Conservation (phyloP, 2,888 invertebrate species). For the Eulithis testata region DNA sequence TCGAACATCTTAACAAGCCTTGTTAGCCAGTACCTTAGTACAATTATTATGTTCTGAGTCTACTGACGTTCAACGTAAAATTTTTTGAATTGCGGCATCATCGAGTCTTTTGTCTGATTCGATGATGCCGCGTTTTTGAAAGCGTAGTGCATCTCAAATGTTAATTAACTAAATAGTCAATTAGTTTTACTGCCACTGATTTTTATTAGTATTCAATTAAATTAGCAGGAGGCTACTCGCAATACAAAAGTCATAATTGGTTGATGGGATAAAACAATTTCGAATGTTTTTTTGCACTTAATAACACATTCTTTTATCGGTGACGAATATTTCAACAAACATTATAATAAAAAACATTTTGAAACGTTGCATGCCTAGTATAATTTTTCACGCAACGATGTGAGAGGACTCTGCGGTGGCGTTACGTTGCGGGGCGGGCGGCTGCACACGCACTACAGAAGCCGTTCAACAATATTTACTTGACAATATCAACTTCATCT, state of each 20-base stretch:
- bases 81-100: constrained; percentile 15
- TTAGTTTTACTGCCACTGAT: constrained; percentile 8
- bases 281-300: background rate
- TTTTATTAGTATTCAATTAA: background rate
- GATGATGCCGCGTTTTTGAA: constrained; percentile 21
- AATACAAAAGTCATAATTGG: background rate
- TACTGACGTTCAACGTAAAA: constrained; percentile 10
- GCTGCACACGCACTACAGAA: constrained; percentile 36
- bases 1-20: constrained; percentile 25
- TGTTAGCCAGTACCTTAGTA: constrained; percentile 25
- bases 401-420: constrained; percentile 19
- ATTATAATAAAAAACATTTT: background rate
- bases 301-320: too few relatives aligned
- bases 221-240: background rate
- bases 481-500: constrained; percentile 39
- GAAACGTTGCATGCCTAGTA: background rate
- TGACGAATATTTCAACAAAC: too few relatives aligned
- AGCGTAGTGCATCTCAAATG: constrained; percentile 14
- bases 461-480: constrained; percentile 33
- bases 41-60: constrained; percentile 32
- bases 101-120: constrained; percentile 13
- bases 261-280: background rate
- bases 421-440: constrained; percentile 4
- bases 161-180: constrained; percentile 15
- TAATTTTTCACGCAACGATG: constrained; percentile 17